phyloP scores from a whole-genome alignment of 2,888 invertebrate genomes.

The Stictocephala bisonia region DNA sequence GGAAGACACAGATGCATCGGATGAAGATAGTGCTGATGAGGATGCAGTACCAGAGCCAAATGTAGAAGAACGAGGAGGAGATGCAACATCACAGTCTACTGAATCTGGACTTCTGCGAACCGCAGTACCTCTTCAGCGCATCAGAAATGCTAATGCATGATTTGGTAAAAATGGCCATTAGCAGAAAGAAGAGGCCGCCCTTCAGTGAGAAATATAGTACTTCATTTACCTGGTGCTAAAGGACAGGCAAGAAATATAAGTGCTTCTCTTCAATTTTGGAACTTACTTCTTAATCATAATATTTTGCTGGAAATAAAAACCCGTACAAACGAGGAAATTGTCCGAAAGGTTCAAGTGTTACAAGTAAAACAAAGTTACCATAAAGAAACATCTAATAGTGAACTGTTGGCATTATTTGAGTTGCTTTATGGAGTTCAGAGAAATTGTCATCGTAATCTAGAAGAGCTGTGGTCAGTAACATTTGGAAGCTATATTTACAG shows the following conservation, averaged over 20 bases:
- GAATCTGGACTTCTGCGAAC: slow-evolving; percentile 2
- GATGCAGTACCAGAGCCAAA: slow-evolving; percentile 19
- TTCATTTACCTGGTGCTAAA: slow-evolving; percentile 25
- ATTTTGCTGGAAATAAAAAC: slow-evolving; percentile 23
- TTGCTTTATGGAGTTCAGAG: slow-evolving; percentile 31
- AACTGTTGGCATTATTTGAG: slow-evolving; percentile 33
- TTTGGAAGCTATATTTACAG: no score
- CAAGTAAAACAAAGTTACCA: slow-evolving; percentile 18
- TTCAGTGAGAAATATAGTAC: slow-evolving; percentile 12
- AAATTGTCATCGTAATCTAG: slow-evolving; percentile 36
- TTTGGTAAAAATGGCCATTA: slow-evolving; percentile 34
- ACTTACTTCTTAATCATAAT: slow-evolving; percentile 8
- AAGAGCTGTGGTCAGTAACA: slow-evolving; percentile 43
- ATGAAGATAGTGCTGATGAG: slow-evolving; percentile 15
- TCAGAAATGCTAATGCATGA: slow-evolving; percentile 6
- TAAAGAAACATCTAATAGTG: neutral
- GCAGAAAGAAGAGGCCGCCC: slow-evolving; percentile 23
- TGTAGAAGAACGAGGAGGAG: slow-evolving; percentile 19
- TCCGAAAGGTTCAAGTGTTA: neutral
- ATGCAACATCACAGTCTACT: slow-evolving; percentile 1
- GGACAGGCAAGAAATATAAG: slow-evolving; percentile 15
- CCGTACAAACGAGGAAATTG: slow-evolving; percentile 25
- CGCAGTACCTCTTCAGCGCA: slow-evolving; percentile 5
- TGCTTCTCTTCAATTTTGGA: slow-evolving; percentile 12
- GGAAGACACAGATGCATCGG: neutral